A percentile compares a stretch with the other conserved stretches of the same genome.
phyloP scores from a whole-genome alignment of 2,797 vertebrate species.

The Linurgus olivaceus region DNA sequence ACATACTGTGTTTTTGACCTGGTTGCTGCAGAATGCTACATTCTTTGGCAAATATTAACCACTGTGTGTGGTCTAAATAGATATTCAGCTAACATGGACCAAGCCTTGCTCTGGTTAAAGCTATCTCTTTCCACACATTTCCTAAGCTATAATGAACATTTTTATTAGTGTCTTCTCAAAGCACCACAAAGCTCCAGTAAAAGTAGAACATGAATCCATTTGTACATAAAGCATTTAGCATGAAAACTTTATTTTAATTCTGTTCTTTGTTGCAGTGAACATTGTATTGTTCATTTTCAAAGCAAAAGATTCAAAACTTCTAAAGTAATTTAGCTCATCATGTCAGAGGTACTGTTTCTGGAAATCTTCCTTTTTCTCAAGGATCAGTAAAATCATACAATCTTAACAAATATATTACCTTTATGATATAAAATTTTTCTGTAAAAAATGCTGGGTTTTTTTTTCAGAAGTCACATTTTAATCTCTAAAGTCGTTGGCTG shows the following conservation, averaged over 20 bases:
- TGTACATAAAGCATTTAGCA: background rate
- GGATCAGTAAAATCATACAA: background rate
- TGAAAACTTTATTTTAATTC: background rate
- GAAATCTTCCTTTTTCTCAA: fast-evolving
- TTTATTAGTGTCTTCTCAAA: conserved; percentile 66
- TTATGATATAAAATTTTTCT: background rate
- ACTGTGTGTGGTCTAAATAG: conserved; percentile 76
- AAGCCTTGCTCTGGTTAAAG: conserved; percentile 66
- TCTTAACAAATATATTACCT: background rate
- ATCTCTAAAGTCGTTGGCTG: conserved; percentile 3
- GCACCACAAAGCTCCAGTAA: conserved; percentile 28
- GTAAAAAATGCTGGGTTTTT: background rate
- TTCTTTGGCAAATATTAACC: conserved; percentile 74
- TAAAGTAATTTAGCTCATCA: background rate
- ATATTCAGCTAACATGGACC: conserved; percentile 36
- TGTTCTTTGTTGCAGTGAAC: background rate
- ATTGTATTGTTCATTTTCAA: background rate
- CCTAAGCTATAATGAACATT: conserved; percentile 53
- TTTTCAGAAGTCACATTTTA: conserved; percentile 3
- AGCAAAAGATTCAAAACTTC: background rate
- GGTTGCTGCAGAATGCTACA: conserved; percentile 67
- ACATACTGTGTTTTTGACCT: conserved; percentile 71
- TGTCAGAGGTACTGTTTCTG: background rate
- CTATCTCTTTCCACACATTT: conserved; percentile 67
- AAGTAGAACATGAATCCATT: conserved; percentile 18